Percentiles rank a stretch among this genome's conserved stretches.
Evolutionary conservation across 2,797 vertebrate genomes (phyloP).

Genomic region (Apodemus agrarius): DNA sequence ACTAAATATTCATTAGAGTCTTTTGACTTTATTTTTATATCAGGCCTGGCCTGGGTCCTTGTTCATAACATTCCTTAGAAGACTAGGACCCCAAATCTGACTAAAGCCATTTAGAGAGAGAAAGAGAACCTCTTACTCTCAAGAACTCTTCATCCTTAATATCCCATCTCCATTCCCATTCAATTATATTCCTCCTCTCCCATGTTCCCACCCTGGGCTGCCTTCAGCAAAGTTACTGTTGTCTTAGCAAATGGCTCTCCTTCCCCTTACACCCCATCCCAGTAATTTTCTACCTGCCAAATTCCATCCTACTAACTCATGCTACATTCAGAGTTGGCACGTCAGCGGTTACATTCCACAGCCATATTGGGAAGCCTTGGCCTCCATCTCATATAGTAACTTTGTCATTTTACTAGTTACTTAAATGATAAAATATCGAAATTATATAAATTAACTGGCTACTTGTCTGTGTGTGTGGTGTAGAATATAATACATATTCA

Average conservation of each 20-base stretch:
- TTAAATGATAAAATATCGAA: not conserved
- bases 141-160: not conserved
- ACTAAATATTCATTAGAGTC: not conserved
- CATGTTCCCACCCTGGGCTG: not conserved
- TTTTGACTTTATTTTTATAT: not conserved
- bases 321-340: not conserved
- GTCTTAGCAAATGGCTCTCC: not conserved
- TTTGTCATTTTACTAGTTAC: not conserved
- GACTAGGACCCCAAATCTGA: not conserved
- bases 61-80: not conserved
- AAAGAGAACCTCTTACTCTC: not conserved
- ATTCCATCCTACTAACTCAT: not conserved
- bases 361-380: not conserved
- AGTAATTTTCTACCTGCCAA: not conserved
- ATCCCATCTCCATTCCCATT: not conserved
- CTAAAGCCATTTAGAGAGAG: not conserved
- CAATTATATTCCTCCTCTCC: not conserved
- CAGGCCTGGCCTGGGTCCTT: not conserved
- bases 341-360: not conserved
- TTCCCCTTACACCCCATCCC: not conserved
- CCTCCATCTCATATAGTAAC: not conserved
- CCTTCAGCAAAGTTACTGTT: not conserved
- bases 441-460: not conserved
- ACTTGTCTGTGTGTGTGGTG: not conserved
- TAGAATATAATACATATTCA: no score